Evolutionary conservation across 2,888 invertebrate species (phyloP), one percentile per base, ranked within the genome.

Genomic region (Cantharis rufa): DNA sequence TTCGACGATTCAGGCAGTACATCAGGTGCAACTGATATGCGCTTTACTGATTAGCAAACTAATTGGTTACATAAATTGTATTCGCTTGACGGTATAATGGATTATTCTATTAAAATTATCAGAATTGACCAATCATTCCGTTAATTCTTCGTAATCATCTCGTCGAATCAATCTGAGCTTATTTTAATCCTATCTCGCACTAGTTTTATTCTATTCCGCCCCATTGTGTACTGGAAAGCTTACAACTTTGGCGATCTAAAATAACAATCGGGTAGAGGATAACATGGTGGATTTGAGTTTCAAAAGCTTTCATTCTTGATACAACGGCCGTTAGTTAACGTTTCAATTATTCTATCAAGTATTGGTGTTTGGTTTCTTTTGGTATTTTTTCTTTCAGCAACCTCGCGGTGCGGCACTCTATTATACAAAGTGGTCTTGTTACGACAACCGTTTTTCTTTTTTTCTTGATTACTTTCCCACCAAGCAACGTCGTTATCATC

Each of bases 261-360:
- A 80, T 80, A 81, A 80, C 80, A 81, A 77, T 77, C 76, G 81
- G 69, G 66, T 70, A 71, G 70, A 72, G 82, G 80, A 81, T 82
- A 83, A 83, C 81, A 82, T 80, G 81, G 78, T 64, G 82, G 82
- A 80, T 83, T 81, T 79, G 78, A 79, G 80, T 80, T 80, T 80
- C 79, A 80, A 81, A 80, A 80, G 79, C 79, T 71, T 74, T 77
- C 74, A 16, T 32, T 70, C 70, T 66, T 69, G 64, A 79, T 80
- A 79, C 79, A 74, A 72, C 77, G 18, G 77, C 80, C 80, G 81
- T 83, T 83, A 81, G 82, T 82, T 83, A 83, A 83, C 81, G 82
- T 83, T 83, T 83, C 83, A 83, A 82, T 83, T 83, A 82, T 82
- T 81, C 76, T 66, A 71, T 72, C 74, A 15, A 77, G 71, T 74